phyloP scores from a whole-genome alignment of 2,888 invertebrate genomes.

The Drosophila longiperda region DNA sequence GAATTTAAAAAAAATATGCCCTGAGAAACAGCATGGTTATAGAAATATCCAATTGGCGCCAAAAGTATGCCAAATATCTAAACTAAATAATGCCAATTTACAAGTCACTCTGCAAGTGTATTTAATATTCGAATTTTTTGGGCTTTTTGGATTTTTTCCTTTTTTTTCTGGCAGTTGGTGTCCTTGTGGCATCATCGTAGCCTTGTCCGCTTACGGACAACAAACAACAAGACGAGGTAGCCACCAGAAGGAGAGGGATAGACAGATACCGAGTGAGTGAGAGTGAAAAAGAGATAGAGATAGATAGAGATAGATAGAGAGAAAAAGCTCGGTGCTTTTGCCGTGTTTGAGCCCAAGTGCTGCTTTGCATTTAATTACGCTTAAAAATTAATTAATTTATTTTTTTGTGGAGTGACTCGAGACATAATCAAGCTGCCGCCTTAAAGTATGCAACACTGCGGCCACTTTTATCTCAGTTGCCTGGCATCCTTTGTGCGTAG shows the following conservation, averaged over 20 bases:
- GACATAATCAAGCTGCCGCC: constrained; percentile 76
- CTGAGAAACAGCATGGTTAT: fast-evolving
- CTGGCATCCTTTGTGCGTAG: constrained; percentile 51
- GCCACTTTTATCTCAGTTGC: constrained; percentile 65
- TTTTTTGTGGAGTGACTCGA: constrained; percentile 77
- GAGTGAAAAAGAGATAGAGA: background rate
- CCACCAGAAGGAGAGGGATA: background rate
- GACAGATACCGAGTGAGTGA: background rate
- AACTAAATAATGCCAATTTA: background rate
- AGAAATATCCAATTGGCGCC: background rate
- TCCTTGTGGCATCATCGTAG: constrained; percentile 40
- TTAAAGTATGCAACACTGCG: constrained; percentile 70
- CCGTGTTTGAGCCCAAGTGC: constrained; percentile 55
- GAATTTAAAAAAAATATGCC: background rate
- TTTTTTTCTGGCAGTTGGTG: constrained; percentile 20
- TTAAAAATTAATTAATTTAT: constrained; percentile 80
- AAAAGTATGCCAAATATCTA: background rate
- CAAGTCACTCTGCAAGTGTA: background rate
- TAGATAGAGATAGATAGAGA: background rate
- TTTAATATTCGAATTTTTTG: constrained; percentile 4
- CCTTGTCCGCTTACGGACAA: constrained; percentile 3
- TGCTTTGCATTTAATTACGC: constrained; percentile 80
- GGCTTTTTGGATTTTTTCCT: background rate
- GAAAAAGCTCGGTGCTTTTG: constrained; percentile 41
- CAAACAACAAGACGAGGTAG: background rate